Base-by-base conservation (phyloP, 2,888 invertebrate species). In the Archips xylosteana region DNA sequence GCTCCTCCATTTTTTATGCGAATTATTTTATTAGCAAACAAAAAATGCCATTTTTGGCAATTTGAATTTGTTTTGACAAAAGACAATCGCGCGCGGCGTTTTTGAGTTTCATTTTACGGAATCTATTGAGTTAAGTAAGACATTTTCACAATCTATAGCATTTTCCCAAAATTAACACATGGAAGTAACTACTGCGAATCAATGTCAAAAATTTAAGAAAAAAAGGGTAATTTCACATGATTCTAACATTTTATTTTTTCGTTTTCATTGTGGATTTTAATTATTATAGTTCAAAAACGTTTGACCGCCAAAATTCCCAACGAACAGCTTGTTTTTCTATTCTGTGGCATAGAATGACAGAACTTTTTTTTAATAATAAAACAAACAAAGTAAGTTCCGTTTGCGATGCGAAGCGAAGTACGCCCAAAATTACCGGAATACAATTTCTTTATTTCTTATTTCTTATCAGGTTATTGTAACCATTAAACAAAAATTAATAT, bases 1-100 rank as follows among this genome's bases (percentile, higher is more conserved):
- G 83, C 78, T 92, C 91, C 80, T 91, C 92, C 86, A 87, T 89
- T 87, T 89, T 81, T 85, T 85, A 81, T 63, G 34, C 13, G 67
- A 76, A 36, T 54, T 60, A 72, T 61, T 67, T 62, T n/a, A 51
- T 32, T 39, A 72, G 57, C 54, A 72, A 70, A 73, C 64, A 39
- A 75, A 73, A 68, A 67, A 66, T 62, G 80, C 81, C 81, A 82
- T 82, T 78, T 45, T 74, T 76, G 64, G 23, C 47, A 67, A 69
- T 78, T 78, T 76, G 74, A 75, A 75, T 75, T 75, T 76, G 71
- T 71, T 66, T 76, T 80, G 75, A 81, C 81, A 81, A 80, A 78
- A 61, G 78, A 78, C 75, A 71, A 76, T 76, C 77, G 39, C 36
- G 15, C 73, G 51, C 39, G 73, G 54, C 71, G 76, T 65, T 45